Base-by-base conservation (phyloP, 2,113 vertebrate species). In the Galbula dea region DNA sequence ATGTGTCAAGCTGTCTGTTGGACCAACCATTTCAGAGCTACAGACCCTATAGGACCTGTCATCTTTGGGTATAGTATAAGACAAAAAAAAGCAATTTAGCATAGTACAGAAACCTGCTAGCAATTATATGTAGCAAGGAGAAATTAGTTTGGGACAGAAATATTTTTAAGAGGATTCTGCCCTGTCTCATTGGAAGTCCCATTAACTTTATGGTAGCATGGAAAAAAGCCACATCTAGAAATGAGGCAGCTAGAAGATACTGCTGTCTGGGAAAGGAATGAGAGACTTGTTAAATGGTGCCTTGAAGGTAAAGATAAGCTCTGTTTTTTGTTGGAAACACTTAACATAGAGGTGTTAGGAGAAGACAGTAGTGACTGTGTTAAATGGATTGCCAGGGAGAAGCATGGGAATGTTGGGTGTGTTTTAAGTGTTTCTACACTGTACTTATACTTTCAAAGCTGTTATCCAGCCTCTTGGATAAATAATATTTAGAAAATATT, bases 401-500 rank as follows among this genome's bases (percentile, higher is more conserved):
- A 19, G 52, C 89, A 93, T 91, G 87, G 82, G 82, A 94, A 91
- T 74, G 34, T 24, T 88, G 22, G 19, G 27, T 83, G 45, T 62
- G 32, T 83, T 94, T 83, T 89, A 78, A 89, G 68, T 80, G 55
- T 45, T 83, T 82, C 81, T 88, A 5, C 24, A 36, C 26, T 59
- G 39, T 77, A 62, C 71, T 92, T 91, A 62, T 0, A 32, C 51
- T 89, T 94, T 86, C 78, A 95, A 83, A 95, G 71, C 51, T 88
- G 46, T 81, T 86, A 59, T 65, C 36, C 63, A 83, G 51, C 59
- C 75, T 85, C 62, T 94, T 63, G 75, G 51, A 67, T 87, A 94
- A 94, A 89, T 93, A 91, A 87, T 91, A 76, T 91, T 89, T 89
- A 91, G 85, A 94, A 93, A 91, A 94, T 96, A 88, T 94, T 91